Evolutionary conservation across 92 coral and sea anemone species (phyloP).

Genomic region (Micromussa lordhowensis): DNA sequence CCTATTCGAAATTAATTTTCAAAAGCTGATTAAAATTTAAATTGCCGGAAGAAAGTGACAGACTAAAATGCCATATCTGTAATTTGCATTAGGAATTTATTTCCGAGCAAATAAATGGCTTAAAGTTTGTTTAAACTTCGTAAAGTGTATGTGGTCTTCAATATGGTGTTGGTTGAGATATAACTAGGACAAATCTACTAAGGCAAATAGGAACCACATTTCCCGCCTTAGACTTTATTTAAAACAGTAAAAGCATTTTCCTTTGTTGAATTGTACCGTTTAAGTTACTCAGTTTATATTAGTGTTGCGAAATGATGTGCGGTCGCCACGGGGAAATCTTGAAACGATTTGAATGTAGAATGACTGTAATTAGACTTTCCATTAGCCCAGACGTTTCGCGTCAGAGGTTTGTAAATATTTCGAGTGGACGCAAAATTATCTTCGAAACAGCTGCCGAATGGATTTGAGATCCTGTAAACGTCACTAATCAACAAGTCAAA

Average conservation of each 20-base stretch:
- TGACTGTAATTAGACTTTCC: background rate
- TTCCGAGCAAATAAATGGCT: background rate
- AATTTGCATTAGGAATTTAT: background rate
- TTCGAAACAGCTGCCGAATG: background rate
- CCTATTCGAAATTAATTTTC: background rate
- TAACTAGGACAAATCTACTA: background rate
- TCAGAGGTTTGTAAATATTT: background rate
- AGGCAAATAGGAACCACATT: background rate
- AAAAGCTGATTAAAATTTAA: background rate
- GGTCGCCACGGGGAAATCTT: background rate
- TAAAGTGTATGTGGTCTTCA: background rate
- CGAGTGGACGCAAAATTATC: background rate
- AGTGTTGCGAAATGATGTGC: background rate
- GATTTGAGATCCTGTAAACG: background rate
- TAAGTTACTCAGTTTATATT: background rate
- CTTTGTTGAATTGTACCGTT: background rate
- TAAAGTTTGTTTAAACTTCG: background rate
- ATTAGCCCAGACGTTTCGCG: background rate
- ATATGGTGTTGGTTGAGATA: background rate
- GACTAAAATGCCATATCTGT: background rate
- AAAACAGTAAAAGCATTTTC: background rate
- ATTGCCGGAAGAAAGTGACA: background rate
- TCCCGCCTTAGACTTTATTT: background rate
- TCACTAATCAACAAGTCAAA: background rate
- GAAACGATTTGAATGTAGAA: background rate